Conservation (phyloP, 2,113 vertebrate genomes). For the Carassius auratus region DNA sequence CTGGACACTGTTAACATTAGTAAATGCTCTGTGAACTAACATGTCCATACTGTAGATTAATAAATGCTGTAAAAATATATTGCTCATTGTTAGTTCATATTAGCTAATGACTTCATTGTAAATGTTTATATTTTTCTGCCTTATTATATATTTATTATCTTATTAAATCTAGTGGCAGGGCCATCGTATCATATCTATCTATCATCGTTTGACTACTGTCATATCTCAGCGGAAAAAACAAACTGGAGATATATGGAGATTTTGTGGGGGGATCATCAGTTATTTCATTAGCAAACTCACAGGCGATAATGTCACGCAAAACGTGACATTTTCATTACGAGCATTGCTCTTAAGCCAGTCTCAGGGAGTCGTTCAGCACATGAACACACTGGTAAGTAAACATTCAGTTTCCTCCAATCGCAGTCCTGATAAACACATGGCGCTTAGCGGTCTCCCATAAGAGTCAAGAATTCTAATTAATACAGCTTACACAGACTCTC, state of each 20-base stretch:
- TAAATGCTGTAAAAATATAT: too few relatives aligned
- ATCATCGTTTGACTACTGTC: background rate
- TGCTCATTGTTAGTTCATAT: too few relatives aligned
- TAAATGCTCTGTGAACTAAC: too few relatives aligned
- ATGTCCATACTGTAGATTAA: background rate
- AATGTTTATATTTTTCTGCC: background rate
- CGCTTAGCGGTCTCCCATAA: slow-evolving; percentile 43
- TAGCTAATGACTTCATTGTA: background rate
- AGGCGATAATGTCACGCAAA: slow-evolving; percentile 1
- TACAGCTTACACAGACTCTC: slow-evolving; percentile 33
- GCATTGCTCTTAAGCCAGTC: slow-evolving; percentile 6
- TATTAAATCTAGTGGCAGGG: background rate
- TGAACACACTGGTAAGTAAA: background rate
- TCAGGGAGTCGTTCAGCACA: background rate
- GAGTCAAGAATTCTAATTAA: slow-evolving; percentile 61
- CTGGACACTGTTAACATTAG: too few relatives aligned
- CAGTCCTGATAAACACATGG: slow-evolving; percentile 34
- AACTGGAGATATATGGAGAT: background rate
- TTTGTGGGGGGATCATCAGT: background rate
- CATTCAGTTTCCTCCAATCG: slow-evolving; percentile 21
- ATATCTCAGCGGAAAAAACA: background rate
- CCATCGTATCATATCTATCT: background rate
- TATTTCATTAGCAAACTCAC: slow-evolving; percentile 25
- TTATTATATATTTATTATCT: background rate
- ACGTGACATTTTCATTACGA: slow-evolving; percentile 27